These are phyloP conservation scores for Entosphenus tridentatus DNA, from an alignment of 2,113 vertebrate species.

Conservation along the genomic window DNA sequence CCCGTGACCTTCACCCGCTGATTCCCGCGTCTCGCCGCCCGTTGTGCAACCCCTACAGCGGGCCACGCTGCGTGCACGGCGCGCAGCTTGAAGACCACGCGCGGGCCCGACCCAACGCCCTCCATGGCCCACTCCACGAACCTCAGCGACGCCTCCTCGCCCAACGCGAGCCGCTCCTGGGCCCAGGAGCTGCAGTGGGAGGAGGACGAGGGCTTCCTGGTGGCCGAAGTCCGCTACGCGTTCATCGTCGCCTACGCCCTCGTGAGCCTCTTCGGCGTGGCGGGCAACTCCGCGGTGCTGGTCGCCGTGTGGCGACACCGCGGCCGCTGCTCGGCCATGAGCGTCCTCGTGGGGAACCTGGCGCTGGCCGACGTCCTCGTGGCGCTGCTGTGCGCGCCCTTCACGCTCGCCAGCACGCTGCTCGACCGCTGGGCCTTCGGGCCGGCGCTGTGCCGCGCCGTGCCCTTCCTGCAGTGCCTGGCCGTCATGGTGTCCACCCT, in stretches of 20 bases:
- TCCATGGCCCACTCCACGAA: too few relatives aligned
- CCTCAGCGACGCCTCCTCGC: too few relatives aligned
- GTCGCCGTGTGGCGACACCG: slow-evolving; percentile 26
- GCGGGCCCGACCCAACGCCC: too few relatives aligned
- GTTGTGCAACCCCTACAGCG: too few relatives aligned
- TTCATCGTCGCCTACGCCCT: slow-evolving; percentile 42
- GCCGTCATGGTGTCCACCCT: slow-evolving; percentile 40
- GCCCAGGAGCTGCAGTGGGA: slow-evolving; percentile 20
- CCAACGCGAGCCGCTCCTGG: too few relatives aligned
- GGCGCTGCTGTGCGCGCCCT: slow-evolving; percentile 40
- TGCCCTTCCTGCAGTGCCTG: slow-evolving; percentile 41
- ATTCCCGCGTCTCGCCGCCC: too few relatives aligned
- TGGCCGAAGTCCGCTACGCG: slow-evolving; percentile 40
- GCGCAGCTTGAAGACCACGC: too few relatives aligned
- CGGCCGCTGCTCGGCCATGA: slow-evolving; percentile 36
- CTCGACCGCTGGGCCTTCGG: slow-evolving; percentile 48
- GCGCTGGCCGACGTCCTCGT: slow-evolving; percentile 50
- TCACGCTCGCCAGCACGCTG: slow-evolving; percentile 32
- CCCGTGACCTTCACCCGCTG: too few relatives aligned
- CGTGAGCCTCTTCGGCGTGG: slow-evolving; percentile 37
- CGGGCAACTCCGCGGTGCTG: slow-evolving; percentile 37
- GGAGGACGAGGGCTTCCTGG: slow-evolving; percentile 29
- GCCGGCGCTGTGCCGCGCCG: slow-evolving; percentile 33
- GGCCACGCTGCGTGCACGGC: too few relatives aligned
- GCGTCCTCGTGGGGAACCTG: slow-evolving; percentile 38